Base-by-base conservation (phyloP, 2,113 vertebrate species). In the Pyrgilauda ruficollis region DNA sequence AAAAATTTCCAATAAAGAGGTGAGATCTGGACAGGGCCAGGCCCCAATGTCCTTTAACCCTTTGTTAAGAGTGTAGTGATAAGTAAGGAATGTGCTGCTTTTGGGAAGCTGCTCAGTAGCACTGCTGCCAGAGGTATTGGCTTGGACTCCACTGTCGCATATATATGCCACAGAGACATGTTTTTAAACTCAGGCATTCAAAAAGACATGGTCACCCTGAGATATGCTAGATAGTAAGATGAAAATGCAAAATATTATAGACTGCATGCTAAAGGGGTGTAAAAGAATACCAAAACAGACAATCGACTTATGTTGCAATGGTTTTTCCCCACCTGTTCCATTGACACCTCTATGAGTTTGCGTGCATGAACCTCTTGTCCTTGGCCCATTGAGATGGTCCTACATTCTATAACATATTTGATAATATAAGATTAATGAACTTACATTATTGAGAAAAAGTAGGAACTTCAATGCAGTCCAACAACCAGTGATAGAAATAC, bases 301-400 rank as follows among this genome's bases (percentile, higher is more conserved):
- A 55, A 41, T 20, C 21, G 53, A 52, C 6, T 68, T 31, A 17
- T 28, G 66, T 33, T 61, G 21, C 24, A 44, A 17, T 30, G 5
- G 0, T 49, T 74, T 81, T 73, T 74, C 28, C 53, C 4, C 37
- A 98, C 98, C 98, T 98, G 95, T 59, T 97, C 95, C 96, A 98
- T 98, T 20, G 98, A 97, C 53, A 86, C 78, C 84, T 98, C 97
- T 35, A 98, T 76, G 33, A 98, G 90, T 83, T 98, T 98, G 21
- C 97, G 97, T 21, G 97, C 98, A 12, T 98, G 98, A 43, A 98
- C 95, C 93, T 98, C 98, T 91, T 98, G 98, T 47, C 98, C 98
- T 94, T 98, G 98, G 24, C 98, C 98, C 98, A 98, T 98, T 16
- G 98, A 98, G 79, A 98, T 98, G 31, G 97, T 97, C 70, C 96